Conservation (phyloP, 2,113 vertebrate species). For the Spea multiplicata region DNA sequence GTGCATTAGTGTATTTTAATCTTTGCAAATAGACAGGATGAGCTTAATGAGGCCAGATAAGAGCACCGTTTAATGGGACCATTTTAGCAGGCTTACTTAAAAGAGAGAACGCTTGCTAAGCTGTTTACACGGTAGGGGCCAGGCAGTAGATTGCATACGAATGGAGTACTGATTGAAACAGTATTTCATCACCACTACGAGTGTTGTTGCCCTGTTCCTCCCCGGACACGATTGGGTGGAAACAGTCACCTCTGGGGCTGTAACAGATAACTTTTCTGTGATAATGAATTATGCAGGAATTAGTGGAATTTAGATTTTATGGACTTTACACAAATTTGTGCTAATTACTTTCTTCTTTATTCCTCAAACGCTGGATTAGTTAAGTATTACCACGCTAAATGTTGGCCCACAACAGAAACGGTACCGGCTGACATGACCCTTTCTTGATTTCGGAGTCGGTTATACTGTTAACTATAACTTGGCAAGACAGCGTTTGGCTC, state of each 20-base stretch:
- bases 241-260: constrained; percentile 24
- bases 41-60: constrained; percentile 49
- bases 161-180: constrained; percentile 43
- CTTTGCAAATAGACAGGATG: constrained; percentile 48
- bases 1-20: constrained; percentile 49
- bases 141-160: constrained; percentile 36
- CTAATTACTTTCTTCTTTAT: constrained; percentile 29
- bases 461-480: too few relatives aligned
- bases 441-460: too few relatives aligned
- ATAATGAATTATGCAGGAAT: constrained; percentile 38
- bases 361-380: not conserved
- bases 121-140: constrained; percentile 44
- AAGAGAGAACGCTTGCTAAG: constrained; percentile 49
- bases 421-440: too few relatives aligned
- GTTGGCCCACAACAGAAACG: not conserved
- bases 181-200: constrained; percentile 23
- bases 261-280: constrained; percentile 18
- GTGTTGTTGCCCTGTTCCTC: constrained; percentile 10
- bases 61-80: constrained; percentile 48
- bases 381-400: constrained; percentile 2
- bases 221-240: constrained; percentile 30
- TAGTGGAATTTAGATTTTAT: constrained; percentile 9
- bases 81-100: constrained; percentile 48
- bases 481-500: too few relatives aligned
- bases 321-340: constrained; percentile 12